These are phyloP conservation scores for Nomada goodeniana DNA, from an alignment of 2,888 invertebrate species.

Conservation along the genomic window DNA sequence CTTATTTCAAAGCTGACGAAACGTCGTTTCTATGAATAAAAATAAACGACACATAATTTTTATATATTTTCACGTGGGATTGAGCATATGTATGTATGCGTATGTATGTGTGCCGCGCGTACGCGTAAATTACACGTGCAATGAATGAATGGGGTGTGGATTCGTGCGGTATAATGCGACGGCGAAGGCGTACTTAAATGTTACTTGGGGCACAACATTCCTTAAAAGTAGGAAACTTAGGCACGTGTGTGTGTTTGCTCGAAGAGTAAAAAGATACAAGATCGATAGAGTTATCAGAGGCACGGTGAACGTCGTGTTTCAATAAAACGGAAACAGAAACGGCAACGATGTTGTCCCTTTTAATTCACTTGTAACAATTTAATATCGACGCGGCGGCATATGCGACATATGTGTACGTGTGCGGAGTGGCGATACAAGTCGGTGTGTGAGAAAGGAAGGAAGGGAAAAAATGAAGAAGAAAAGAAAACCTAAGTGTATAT, in stretches of 20 bases:
- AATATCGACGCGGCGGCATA: neutral
- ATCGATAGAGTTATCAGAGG: neutral
- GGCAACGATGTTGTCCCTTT: conserved; percentile 5
- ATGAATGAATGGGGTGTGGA: conserved; percentile 2
- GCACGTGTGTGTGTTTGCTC: no score
- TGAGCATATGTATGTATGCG: no score
- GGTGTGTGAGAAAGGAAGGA: neutral
- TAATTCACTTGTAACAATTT: conserved; percentile 1
- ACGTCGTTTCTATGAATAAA: no score
- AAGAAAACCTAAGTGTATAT: neutral
- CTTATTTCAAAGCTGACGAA: no score
- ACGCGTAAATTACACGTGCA: no score
- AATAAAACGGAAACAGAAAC: neutral
- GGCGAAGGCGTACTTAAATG: neutral
- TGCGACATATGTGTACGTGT: neutral
- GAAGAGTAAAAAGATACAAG: no score
- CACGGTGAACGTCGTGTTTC: neutral
- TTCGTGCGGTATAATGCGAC: neutral
- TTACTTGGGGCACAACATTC: conserved; percentile 6
- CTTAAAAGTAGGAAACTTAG: neutral
- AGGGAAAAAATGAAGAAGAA: no score
- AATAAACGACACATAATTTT: no score
- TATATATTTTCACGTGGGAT: no score
- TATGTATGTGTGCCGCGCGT: no score
- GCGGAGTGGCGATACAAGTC: neutral